Evolutionary conservation across 2,113 vertebrate genomes (phyloP).

Genomic region (Petrocephalus zakoni): DNA sequence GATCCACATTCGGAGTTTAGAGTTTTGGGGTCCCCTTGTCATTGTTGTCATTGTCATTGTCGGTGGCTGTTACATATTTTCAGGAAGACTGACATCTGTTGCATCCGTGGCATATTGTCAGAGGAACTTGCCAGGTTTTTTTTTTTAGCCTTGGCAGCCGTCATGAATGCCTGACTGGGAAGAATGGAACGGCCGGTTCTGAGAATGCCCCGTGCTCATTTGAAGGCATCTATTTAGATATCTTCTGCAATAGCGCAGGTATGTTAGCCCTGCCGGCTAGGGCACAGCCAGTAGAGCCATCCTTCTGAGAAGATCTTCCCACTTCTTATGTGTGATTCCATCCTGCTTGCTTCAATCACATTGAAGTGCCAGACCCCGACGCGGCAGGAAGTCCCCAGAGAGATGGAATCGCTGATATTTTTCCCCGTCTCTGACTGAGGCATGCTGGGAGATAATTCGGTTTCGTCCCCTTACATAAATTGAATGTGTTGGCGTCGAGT

Average conservation of each 20-base stretch:
- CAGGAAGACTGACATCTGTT: conserved; percentile 6
- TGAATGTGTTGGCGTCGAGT: not conserved
- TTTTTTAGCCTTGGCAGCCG: conserved; percentile 3
- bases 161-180: not conserved
- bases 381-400: not conserved
- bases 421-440: not conserved
- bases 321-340: not conserved
- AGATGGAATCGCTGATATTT: not conserved
- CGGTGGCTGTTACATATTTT: not conserved
- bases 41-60: not conserved
- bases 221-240: not conserved
- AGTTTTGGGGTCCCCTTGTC: not conserved
- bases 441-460: not conserved
- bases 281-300: not conserved
- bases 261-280: not conserved
- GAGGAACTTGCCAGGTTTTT: conserved; percentile 36
- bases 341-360: not conserved
- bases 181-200: not conserved
- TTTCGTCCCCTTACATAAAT: not conserved
- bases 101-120: not conserved
- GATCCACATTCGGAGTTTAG: not conserved
- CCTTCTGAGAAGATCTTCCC: not conserved
- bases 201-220: not conserved
- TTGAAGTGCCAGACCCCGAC: not conserved
- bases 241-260: not conserved